A percentile compares a stretch with the other conserved stretches of the same genome.
Conservation (phyloP, 2,797 vertebrate species). For the Mus caroli region DNA sequence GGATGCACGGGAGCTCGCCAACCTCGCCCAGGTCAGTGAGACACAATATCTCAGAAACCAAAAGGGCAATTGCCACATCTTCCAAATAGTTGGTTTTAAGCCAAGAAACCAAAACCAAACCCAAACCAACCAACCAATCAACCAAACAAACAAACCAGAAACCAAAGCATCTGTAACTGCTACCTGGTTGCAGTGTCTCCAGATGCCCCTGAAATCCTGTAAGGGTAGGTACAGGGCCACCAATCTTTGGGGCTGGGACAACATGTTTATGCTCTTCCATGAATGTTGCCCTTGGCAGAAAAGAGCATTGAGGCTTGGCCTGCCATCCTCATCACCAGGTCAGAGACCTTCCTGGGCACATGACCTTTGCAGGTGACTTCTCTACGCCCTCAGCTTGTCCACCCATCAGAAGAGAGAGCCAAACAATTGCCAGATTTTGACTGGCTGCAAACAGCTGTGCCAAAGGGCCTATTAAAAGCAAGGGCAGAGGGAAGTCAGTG, state of each 20-base stretch:
- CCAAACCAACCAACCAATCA: no score
- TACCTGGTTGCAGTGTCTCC: background rate
- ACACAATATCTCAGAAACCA: background rate
- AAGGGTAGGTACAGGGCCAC: background rate
- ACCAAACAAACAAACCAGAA: background rate
- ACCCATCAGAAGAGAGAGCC: background rate
- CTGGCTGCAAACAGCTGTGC: background rate
- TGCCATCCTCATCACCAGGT: background rate
- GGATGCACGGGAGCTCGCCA: background rate
- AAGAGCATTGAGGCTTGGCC: background rate
- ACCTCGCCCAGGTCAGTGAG: background rate
- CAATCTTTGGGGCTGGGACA: background rate
- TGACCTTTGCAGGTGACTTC: background rate
- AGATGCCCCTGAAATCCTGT: background rate
- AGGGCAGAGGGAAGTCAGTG: background rate
- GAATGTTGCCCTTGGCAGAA: background rate
- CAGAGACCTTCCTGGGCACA: no score
- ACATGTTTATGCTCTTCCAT: background rate
- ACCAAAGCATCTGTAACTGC: background rate
- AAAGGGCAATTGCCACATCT: background rate
- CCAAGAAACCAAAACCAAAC: background rate
- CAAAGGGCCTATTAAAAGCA: background rate
- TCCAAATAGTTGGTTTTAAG: constrained; percentile 1
- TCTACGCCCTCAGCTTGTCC: background rate
- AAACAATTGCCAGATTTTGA: background rate